Evolutionary conservation across 2,888 invertebrate genomes (phyloP).

Genomic region (Antitype chi): DNA sequence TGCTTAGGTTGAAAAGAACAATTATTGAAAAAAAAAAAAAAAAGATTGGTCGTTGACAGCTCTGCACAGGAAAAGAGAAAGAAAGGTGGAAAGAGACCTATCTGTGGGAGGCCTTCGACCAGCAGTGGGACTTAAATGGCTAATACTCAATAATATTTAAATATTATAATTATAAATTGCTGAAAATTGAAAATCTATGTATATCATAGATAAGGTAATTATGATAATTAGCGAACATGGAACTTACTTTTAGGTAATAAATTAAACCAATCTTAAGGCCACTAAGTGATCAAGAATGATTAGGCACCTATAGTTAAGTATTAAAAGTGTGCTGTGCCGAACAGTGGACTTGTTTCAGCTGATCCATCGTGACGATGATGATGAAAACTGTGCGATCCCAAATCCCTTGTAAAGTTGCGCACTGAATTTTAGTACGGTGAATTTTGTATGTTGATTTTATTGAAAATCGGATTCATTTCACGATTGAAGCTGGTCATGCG

Average conservation of each 20-base stretch:
- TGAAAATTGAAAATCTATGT: no score
- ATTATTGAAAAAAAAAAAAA: no score
- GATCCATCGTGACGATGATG: no score
- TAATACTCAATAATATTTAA: no score
- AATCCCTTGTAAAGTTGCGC: slow-evolving; percentile 15
- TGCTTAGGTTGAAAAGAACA: no score
- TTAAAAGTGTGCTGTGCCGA: background rate
- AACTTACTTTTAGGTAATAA: background rate
- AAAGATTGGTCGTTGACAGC: no score
- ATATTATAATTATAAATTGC: no score
- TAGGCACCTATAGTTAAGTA: background rate
- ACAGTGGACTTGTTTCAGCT: background rate
- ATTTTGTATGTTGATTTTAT: slow-evolving; percentile 56
- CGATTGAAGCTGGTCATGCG: slow-evolving; percentile 44
- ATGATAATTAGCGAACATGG: background rate
- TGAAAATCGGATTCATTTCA: slow-evolving; percentile 55
- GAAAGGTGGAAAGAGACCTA: no score
- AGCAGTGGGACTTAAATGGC: no score
- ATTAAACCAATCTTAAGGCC: background rate
- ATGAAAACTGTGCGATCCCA: background rate
- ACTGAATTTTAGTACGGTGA: slow-evolving; percentile 30
- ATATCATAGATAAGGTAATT: background rate
- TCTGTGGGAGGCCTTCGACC: no score
- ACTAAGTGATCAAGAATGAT: background rate
- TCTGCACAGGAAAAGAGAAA: no score